phyloP scores from a whole-genome alignment of 2,888 invertebrate species.

The Ceriagrion tenellum region DNA sequence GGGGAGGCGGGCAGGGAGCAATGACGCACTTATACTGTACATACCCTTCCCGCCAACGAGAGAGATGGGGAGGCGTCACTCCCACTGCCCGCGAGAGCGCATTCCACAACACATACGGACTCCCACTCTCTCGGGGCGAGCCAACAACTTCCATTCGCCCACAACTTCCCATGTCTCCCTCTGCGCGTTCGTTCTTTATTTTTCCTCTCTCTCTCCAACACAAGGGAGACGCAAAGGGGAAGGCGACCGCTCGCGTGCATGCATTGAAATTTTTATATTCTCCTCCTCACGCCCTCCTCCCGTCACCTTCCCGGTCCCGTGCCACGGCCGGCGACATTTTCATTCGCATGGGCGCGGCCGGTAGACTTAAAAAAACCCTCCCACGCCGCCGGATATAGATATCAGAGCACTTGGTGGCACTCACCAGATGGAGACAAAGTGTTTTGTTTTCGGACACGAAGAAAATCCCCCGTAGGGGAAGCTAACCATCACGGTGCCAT shows the following conservation, averaged over 20 bases:
- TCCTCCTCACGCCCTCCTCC: not conserved
- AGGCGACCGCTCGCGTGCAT: not conserved
- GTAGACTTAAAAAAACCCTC: not conserved
- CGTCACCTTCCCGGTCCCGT: not conserved
- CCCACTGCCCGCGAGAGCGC: constrained; percentile 25
- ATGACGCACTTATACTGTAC: not conserved
- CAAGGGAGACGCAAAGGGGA: not conserved
- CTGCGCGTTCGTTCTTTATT: not conserved
- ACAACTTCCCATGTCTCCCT: not conserved
- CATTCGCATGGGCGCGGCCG: not conserved
- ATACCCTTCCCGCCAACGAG: too few species aligned
- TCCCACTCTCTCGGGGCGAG: constrained; percentile 10
- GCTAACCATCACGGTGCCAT: too few species aligned
- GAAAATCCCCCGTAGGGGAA: too few species aligned
- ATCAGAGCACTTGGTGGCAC: too few species aligned
- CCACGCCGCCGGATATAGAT: not conserved
- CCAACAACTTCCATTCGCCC: constrained; percentile 50
- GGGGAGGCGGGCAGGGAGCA: not conserved
- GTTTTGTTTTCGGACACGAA: too few species aligned
- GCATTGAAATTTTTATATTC: not conserved
- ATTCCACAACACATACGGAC: not conserved
- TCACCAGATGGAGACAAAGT: too few species aligned
- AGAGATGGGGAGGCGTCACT: not conserved
- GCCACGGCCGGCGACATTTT: not conserved
- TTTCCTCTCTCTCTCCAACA: not conserved